Conservation (phyloP, 2,888 invertebrate species). For the Ischnus inquisitorius region DNA sequence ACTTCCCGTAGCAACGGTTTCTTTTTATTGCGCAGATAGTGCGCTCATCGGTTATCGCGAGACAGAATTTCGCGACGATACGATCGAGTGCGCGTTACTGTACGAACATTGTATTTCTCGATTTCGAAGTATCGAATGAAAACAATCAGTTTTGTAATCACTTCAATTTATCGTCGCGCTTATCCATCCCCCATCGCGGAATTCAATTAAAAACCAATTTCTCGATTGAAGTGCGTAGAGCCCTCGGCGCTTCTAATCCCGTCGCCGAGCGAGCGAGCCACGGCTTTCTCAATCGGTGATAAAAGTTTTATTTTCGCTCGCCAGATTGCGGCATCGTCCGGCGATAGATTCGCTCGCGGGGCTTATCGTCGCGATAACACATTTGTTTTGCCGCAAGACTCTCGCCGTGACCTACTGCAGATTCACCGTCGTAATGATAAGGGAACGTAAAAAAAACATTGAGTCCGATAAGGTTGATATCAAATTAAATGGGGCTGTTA, state of each 20-base stretch:
- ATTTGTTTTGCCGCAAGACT: not conserved
- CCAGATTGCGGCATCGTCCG: slow-evolving; percentile 43
- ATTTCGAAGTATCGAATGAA: not conserved
- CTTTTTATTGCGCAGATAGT: not conserved
- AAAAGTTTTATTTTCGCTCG: slow-evolving; percentile 25
- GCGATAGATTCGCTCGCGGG: not conserved
- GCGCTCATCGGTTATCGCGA: no score
- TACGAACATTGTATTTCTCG: not conserved
- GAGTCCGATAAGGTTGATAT: not conserved
- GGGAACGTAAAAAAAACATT: not conserved
- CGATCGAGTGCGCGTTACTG: no score
- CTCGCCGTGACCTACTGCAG: not conserved
- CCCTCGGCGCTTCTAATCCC: not conserved
- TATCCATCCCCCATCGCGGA: not conserved
- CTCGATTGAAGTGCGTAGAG: slow-evolving; percentile 24
- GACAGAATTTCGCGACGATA: not conserved
- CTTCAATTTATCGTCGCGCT: not conserved
- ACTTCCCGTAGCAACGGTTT: not conserved
- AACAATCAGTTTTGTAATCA: not conserved
- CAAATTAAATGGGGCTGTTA: not conserved
- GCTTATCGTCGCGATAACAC: slow-evolving; percentile 38
- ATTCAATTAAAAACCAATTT: slow-evolving; percentile 13
- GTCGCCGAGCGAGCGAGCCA: not conserved
- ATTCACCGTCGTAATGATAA: not conserved
- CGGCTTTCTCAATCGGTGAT: not conserved